phyloP scores from a whole-genome alignment of 2,888 invertebrate genomes.

The Zeuzera pyrina region DNA sequence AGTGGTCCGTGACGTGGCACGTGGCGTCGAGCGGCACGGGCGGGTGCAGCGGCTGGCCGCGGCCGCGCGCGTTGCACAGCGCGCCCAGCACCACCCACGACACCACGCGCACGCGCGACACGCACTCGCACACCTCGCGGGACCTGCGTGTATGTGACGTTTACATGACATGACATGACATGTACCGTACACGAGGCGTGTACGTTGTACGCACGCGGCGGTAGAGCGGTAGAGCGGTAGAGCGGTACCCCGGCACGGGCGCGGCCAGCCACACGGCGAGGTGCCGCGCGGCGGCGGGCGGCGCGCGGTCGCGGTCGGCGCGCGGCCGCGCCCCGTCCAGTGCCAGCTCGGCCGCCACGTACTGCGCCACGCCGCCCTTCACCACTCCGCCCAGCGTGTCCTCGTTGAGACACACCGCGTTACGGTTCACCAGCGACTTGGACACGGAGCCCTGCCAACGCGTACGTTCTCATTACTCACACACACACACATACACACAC shows the following conservation, averaged over 20 bases:
- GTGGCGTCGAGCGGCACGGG: constrained; percentile 97
- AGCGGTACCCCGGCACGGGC: constrained; percentile 64
- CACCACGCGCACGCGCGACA: constrained; percentile 92
- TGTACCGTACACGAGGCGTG: no score
- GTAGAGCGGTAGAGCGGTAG: constrained; percentile 88
- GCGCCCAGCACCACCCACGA: constrained; percentile 98
- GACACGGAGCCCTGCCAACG: constrained; percentile 53
- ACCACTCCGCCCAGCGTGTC: constrained; percentile 97
- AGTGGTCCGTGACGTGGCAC: constrained; percentile 96
- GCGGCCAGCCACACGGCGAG: constrained; percentile 85
- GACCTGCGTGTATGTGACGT: no score
- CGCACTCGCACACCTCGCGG: constrained; percentile 95
- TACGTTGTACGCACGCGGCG: background rate
- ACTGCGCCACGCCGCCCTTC: constrained; percentile 95
- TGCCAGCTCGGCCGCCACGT: constrained; percentile 94
- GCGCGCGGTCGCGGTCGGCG: constrained; percentile 26
- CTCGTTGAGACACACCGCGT: constrained; percentile 84
- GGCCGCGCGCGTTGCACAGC: constrained; percentile 81
- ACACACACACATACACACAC: no score
- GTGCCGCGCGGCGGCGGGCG: constrained; percentile 26
- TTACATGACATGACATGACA: background rate
- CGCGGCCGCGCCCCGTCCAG: constrained; percentile 88
- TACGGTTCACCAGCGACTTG: constrained; percentile 68
- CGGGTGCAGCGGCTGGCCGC: constrained; percentile 77
- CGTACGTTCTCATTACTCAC: no score